These are phyloP conservation scores for Drosophila kikkawai DNA, from an alignment of 1,140 invertebrate species.

Conservation along the genomic window DNA sequence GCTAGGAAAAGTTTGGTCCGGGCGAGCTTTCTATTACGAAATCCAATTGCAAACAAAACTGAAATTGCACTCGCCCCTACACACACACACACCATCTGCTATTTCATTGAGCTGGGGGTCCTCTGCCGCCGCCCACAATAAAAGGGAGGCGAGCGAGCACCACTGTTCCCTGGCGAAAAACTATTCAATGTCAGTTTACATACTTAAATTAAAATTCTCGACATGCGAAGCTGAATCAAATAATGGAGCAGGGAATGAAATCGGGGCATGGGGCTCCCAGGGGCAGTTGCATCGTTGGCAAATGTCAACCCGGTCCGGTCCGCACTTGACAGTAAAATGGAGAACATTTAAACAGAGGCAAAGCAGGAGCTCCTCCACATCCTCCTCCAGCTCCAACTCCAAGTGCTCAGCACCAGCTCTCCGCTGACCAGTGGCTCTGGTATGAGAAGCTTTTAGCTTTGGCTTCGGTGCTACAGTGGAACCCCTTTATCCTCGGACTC, in stretches of 20 bases:
- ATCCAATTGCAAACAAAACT: conserved; percentile 75
- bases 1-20: conserved; percentile 47
- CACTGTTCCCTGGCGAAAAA: conserved; percentile 53
- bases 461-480: conserved; percentile 26
- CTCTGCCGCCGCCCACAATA: conserved; percentile 59
- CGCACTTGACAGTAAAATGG: conserved; percentile 81
- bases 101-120: conserved; percentile 30
- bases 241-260: conserved; percentile 13
- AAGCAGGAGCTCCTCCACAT: conserved; percentile 23
- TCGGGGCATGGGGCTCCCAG: conserved; percentile 31
- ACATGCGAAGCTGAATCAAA: conserved; percentile 52
- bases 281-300: conserved; percentile 59
- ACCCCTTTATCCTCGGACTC: conserved; percentile 37
- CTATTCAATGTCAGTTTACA: conserved; percentile 84
- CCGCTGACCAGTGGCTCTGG: conserved; percentile 30
- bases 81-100: conserved; percentile 9
- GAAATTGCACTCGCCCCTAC: conserved; percentile 55
- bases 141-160: conserved; percentile 35
- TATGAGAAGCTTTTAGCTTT: conserved; percentile 43
- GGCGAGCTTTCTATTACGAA: conserved; percentile 57
- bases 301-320: conserved; percentile 73
- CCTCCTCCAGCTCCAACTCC: conserved; percentile 8
- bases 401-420: conserved; percentile 47
- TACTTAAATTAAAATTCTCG: conserved; percentile 83
- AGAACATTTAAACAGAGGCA: conserved; percentile 75